Evolutionary conservation across 1,140 invertebrate genomes (phyloP), one percentile per base, ranked within the genome.

Genomic region (Drosophila pectinifera): DNA sequence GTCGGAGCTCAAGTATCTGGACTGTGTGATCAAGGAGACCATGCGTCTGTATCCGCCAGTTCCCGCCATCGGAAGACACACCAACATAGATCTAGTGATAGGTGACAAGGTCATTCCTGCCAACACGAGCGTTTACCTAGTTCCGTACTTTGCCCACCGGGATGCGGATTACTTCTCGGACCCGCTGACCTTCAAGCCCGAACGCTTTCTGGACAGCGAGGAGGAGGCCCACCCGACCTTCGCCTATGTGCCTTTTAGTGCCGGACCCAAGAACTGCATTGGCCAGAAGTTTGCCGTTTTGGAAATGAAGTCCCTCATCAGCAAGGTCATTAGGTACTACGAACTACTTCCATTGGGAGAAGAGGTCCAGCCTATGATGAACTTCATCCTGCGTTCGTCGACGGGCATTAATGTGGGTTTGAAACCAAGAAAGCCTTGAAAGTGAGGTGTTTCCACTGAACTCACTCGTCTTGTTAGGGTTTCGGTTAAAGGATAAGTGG

Each of bases 261-360:
- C 94, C 2, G 95, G 95, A 3, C 92, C 93, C 1, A 91, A 95
- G 54, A 95, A 95, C 73, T 95, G 95, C 64, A 94, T 95, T 62
- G 96, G 96, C 65, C 96, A 96, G 92, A 96, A 95, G 85, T 97
- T 97, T 92, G 97, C 96, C 1, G 92, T 96, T 91, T 90, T 96
- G 79, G 96, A 97, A 91, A 92, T 95, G 82, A 97, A 97, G 89
- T 92, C 94, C 0, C 91, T 95, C 0, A 74, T 97, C 43, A 94
- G 95, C 0, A 93, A 93, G 41, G 90, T 97, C 1, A 80, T 97
- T 1, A 93, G 94, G 7, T 92, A 94, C 70, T 98, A 95, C 76
- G 88, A 93, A 56, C 26, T 91, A 5, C 38, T 84, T 0, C 88
- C 88, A 3, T 18, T 45, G 3, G 85, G 85, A 0, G 58, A 76